Conservation (phyloP, 2,888 invertebrate species). For the Scaptodrosophila latifasciaeformis region DNA sequence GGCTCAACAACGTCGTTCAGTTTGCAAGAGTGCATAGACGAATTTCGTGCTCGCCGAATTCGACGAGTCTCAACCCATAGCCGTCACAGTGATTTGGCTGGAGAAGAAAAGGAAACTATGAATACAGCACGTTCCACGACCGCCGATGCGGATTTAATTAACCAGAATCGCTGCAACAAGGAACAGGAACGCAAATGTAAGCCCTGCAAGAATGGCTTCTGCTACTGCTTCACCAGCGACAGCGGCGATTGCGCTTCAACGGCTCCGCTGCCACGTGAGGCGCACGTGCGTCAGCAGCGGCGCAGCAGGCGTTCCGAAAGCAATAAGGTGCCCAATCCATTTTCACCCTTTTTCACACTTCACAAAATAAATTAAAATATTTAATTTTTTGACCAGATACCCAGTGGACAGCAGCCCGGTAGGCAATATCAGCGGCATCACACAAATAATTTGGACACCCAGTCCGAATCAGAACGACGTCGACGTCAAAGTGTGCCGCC, state of each 20-base stretch:
- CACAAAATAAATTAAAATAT: background rate
- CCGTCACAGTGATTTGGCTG: constrained; percentile 41
- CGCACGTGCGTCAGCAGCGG: constrained; percentile 49
- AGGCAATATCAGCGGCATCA: constrained; percentile 12
- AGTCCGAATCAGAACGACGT: constrained; percentile 16
- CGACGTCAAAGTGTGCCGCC: constrained; percentile 35
- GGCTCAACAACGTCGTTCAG: constrained; percentile 70
- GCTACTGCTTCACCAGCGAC: constrained; percentile 75
- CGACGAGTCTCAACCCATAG: constrained; percentile 62
- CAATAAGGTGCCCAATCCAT: constrained; percentile 41
- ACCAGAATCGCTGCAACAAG: constrained; percentile 71
- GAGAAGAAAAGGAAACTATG: background rate
- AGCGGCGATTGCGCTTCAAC: constrained; percentile 66
- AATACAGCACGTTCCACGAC: background rate
- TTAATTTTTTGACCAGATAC: constrained; percentile 7
- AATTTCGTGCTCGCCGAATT: constrained; percentile 68
- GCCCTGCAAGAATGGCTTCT: constrained; percentile 73
- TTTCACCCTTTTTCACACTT: background rate
- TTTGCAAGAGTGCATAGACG: constrained; percentile 71
- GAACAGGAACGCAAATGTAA: constrained; percentile 70
- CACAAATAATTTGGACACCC: constrained; percentile 31
- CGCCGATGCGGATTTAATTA: constrained; percentile 66
- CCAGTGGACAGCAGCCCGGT: constrained; percentile 3
- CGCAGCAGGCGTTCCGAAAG: constrained; percentile 55
- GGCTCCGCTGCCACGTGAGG: constrained; percentile 45